These are phyloP conservation scores for Coregonus sp. DNA, from an alignment of 2,797 vertebrate genomes.

Conservation along the genomic window DNA sequence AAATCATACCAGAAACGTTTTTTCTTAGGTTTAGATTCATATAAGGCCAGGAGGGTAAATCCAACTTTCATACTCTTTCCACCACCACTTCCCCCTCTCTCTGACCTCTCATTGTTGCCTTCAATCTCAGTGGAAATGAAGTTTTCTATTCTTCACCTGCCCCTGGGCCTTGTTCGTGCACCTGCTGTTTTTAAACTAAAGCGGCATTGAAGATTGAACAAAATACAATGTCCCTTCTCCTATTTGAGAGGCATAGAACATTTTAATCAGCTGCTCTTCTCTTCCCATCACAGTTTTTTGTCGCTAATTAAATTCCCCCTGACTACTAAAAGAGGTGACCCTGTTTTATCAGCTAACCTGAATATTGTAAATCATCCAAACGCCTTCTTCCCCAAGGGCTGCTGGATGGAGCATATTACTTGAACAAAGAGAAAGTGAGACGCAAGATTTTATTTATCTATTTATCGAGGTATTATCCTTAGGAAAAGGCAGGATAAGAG, in stretches of 20 bases:
- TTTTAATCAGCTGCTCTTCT: slow-evolving; percentile 33
- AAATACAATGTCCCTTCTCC: slow-evolving; percentile 16
- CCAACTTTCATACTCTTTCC: slow-evolving; percentile 11
- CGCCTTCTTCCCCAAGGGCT: slow-evolving; percentile 8
- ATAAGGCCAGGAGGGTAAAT: slow-evolving; percentile 9
- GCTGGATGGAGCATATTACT: neutral
- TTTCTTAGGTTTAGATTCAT: neutral
- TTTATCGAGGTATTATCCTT: neutral
- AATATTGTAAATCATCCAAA: slow-evolving; percentile 21
- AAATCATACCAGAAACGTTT: neutral
- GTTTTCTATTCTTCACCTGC: slow-evolving; percentile 30
- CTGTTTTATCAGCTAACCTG: slow-evolving; percentile 24
- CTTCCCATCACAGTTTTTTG: slow-evolving; percentile 18
- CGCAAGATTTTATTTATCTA: neutral
- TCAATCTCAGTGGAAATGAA: slow-evolving; percentile 33
- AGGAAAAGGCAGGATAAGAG: too few species aligned
- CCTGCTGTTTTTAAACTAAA: slow-evolving; percentile 34
- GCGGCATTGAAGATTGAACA: slow-evolving; percentile 36
- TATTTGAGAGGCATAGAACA: slow-evolving; percentile 17
- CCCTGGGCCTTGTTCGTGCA: slow-evolving; percentile 30
- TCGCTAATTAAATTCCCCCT: slow-evolving; percentile 44
- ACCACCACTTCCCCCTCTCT: slow-evolving; percentile 19
- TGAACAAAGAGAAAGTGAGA: neutral
- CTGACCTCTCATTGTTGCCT: slow-evolving; percentile 33
- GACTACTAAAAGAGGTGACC: slow-evolving; percentile 41